Base-by-base conservation (phyloP, 2,113 vertebrate species). In the Caretta caretta region DNA sequence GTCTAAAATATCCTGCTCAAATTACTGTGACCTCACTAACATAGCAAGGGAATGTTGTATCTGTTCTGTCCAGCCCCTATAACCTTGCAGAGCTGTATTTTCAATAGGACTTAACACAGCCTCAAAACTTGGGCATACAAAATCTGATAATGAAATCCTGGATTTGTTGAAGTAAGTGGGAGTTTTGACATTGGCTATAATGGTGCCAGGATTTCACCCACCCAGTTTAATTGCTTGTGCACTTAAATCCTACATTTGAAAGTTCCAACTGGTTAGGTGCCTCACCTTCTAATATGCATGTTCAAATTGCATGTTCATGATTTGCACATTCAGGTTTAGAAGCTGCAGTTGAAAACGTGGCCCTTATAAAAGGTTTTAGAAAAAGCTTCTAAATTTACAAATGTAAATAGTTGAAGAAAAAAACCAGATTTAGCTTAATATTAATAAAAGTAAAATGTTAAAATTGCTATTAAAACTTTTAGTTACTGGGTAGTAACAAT, bases 181-280 rank as follows among this genome's bases (percentile, higher is more conserved):
- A 87, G 5, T 48, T 93, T 80, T 90, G 35, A 35, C 86, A 57
- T 82, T 48, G 6, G 65, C 72, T 49, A 82, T 72, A 46, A 83
- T 72, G 93, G 13, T 86, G 3, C 9, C 80, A 57, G 4, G 4
- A 5, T 80, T 91, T 51, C 76, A 2, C 17, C 2, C 2, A 62
- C 46, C 46, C 31, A 59, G 13, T 17, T 46, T 81, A 83, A 5
- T 38, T 83, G 84, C 48, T 86, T 90, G 72, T 92, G n/a, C 24
- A 69, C 0, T 27, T 79, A 4, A 0, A 0, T 86, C 95, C 25
- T 46, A 78, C 42, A 27, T 78, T 5, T 65, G 5, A 14, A 3
- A 6, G 4, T 62, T 50, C 29, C 85, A 25, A 72, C 25, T 53
- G 49, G 46, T 38, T 88, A 48, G 2, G 51, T 56, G 42, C 69